Evolutionary conservation across 2,113 vertebrate genomes (phyloP).

Genomic region (Bostrychus sinensis): DNA sequence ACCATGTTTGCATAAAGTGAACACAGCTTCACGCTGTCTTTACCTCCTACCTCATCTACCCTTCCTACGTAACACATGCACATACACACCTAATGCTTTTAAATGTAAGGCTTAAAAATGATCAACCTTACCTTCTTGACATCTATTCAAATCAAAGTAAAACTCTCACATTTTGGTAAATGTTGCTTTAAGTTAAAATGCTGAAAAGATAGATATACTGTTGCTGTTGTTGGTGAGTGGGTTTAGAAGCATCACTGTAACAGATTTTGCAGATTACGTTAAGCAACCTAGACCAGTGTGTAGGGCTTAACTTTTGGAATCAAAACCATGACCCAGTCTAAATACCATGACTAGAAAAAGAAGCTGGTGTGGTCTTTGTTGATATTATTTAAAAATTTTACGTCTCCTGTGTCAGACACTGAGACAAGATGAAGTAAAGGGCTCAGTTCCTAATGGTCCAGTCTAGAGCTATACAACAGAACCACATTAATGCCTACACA

Average conservation of each 20-base stretch:
- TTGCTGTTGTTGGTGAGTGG: no score
- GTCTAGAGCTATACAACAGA: constrained; percentile 3
- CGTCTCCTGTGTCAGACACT: neutral
- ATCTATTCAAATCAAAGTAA: neutral
- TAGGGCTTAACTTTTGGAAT: no score
- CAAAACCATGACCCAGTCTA: neutral
- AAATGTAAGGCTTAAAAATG: constrained; percentile 16
- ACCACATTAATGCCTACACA: constrained; percentile 7
- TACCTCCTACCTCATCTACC: constrained; percentile 36
- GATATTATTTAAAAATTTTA: neutral
- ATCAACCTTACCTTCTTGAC: constrained; percentile 7
- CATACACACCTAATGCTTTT: constrained; percentile 3
- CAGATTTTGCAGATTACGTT: no score
- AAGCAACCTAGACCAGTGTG: no score
- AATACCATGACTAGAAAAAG: neutral
- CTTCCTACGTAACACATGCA: constrained; percentile 30
- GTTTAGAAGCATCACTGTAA: no score
- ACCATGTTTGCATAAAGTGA: constrained; percentile 67
- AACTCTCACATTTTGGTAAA: neutral
- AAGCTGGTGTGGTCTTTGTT: neutral
- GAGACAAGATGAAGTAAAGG: neutral
- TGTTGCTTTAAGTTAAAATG: no score
- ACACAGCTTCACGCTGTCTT: constrained; percentile 32
- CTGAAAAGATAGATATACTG: no score
- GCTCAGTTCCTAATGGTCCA: neutral